Conservation (phyloP, 2,797 vertebrate genomes). For the Taenioides sp. region DNA sequence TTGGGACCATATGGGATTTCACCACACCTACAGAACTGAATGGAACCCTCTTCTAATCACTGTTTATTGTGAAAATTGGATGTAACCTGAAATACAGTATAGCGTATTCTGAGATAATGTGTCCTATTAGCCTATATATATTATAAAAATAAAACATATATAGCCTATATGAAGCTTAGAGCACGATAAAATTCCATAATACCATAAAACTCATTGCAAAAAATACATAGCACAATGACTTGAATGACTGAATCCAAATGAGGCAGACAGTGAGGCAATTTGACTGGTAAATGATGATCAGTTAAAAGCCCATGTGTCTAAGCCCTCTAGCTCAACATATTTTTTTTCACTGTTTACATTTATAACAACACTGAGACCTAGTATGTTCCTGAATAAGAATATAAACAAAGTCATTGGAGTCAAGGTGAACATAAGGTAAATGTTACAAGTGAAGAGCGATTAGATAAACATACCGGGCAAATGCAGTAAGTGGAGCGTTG, state of each 20-base stretch:
- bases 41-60: not conserved
- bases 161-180: too few relatives aligned
- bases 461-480: constrained; percentile 32
- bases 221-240: too few relatives aligned
- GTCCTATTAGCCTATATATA: too few relatives aligned
- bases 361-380: not conserved
- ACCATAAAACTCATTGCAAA: not conserved
- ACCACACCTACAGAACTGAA: not conserved
- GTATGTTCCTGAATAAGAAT: not conserved
- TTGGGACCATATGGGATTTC: not conserved
- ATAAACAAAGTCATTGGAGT: not conserved
- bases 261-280: constrained; percentile 21
- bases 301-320: constrained; percentile 19
- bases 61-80: not conserved
- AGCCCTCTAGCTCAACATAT: not conserved
- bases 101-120: not conserved
- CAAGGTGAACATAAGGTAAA: constrained; percentile 33
- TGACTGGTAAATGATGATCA: constrained; percentile 33
- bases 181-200: not conserved
- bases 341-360: not conserved
- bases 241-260: too few relatives aligned
- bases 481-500: constrained; percentile 29
- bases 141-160: not conserved
- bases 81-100: not conserved
- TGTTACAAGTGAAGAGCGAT: constrained; percentile 1